Evolutionary conservation across 2,888 invertebrate genomes (phyloP), one percentile per base, ranked within the genome.

Genomic region (Pachymerium ferrugineum): DNA sequence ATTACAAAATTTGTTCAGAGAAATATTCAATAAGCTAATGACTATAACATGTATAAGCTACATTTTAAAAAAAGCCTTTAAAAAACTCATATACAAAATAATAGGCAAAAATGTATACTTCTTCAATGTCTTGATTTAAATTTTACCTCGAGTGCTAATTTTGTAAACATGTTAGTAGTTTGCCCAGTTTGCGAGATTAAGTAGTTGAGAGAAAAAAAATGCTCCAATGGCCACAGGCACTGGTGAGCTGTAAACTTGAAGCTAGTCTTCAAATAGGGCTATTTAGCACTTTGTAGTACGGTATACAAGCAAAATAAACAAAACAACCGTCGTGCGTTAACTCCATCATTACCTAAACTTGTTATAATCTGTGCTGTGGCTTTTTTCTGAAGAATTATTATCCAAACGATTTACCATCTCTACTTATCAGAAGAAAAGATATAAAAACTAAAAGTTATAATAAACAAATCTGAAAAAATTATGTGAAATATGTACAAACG

Each of bases 161-260:
- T 54, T 38, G 38, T 38, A 12, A 22, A 54, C 54, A 10, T 54
- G 2, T 25, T 25, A 6, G 10, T 54, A 47, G 22, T 54, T 54
- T 25, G 54, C 54, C 54, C 8, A 54, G 54, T 28, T 54, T n/a
- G n/a, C n/a, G 54, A 54, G 54, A 54, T 54, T 54, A 47, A 3
- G 47, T 22, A 47, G 47, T 47, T n/a, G 54, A 54, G 16, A 8
- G 16, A 1, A 47, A 47, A 54, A 54, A 54, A 54, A 22, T 54
- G 54, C 54, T 54, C 47, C 16, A 47, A 54, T 54, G 16, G 38
- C 38, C 38, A 54, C 54, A 54, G 54, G 54, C 54, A 54, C 54
- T 54, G 54, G 54, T 54, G 54, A 54, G 25, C 54, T 54, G 25
- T 25, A 47, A 28, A 25, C 25, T 8, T 54, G 54, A 54, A 54